A percentile compares a stretch with the other conserved stretches of the same genome.
Evolutionary conservation across 2,888 invertebrate genomes (phyloP).

Genomic region (Crioceris asparagi): DNA sequence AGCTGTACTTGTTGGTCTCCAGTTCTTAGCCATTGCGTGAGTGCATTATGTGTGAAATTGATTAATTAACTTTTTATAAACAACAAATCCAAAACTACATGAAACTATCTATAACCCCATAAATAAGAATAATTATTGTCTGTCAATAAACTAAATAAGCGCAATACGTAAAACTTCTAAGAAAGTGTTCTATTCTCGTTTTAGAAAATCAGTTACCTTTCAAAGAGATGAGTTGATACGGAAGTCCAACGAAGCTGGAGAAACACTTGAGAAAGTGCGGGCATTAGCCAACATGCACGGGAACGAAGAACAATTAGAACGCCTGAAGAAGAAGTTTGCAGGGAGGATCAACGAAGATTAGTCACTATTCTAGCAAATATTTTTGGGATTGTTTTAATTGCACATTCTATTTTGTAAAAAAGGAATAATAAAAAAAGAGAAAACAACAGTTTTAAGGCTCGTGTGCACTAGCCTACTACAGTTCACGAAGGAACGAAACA

Average conservation of each 20-base stretch:
- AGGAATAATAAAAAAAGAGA: too few relatives aligned
- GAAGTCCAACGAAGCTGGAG: slow-evolving; percentile 41
- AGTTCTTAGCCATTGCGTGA: slow-evolving; percentile 52
- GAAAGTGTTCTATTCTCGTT: slow-evolving; percentile 18
- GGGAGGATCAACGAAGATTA: slow-evolving; percentile 5
- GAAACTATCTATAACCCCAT: not conserved
- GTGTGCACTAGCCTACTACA: too few relatives aligned
- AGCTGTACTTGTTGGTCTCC: slow-evolving; percentile 46
- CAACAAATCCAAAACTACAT: not conserved
- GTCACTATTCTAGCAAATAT: too few relatives aligned
- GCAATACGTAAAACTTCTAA: slow-evolving; percentile 1
- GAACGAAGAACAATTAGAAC: slow-evolving; percentile 43
- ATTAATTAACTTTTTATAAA: not conserved
- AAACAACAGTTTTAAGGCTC: too few relatives aligned
- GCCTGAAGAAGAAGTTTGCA: slow-evolving; percentile 18
- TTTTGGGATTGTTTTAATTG: too few relatives aligned
- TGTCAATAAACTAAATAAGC: not conserved
- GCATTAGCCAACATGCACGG: slow-evolving; percentile 44
- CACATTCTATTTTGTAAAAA: too few relatives aligned
- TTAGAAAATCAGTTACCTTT: slow-evolving; percentile 44
- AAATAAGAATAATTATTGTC: not conserved
- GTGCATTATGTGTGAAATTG: slow-evolving; percentile 2
- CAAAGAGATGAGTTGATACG: slow-evolving; percentile 40
- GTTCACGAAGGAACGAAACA: too few relatives aligned
- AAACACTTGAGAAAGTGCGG: slow-evolving; percentile 43